phyloP scores from a whole-genome alignment of 2,888 invertebrate species.

The Agelastica alni region DNA sequence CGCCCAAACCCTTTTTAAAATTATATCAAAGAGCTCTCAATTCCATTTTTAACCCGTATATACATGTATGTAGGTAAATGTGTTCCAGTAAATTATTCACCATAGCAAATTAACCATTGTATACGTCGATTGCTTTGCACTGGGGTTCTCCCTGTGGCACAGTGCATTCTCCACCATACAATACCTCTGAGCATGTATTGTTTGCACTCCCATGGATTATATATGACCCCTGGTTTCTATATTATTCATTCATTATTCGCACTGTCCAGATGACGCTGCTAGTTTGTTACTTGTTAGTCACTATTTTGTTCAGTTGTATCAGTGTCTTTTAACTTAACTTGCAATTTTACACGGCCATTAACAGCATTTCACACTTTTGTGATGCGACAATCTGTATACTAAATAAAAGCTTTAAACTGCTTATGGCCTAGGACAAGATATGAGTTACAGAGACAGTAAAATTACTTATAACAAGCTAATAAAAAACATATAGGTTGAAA shows the following conservation, averaged over 20 bases:
- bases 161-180: conserved; percentile 50
- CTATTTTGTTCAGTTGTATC: too few species aligned
- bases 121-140: conserved; percentile 51
- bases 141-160: conserved; percentile 49
- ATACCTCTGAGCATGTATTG: conserved; percentile 51
- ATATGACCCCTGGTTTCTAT: conserved; percentile 48
- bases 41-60: background rate
- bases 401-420: too few species aligned
- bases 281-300: conserved; percentile 18
- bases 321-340: too few species aligned
- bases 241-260: conserved; percentile 47
- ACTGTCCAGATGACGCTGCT: conserved; percentile 44
- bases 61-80: conserved; percentile 42
- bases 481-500: too few species aligned
- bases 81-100: conserved; percentile 50
- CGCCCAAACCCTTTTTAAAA: too few species aligned
- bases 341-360: too few species aligned
- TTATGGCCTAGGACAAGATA: too few species aligned
- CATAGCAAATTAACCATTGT: conserved; percentile 51
- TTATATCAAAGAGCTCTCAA: background rate
- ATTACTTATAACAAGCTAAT: too few species aligned
- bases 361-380: too few species aligned
- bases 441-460: too few species aligned
- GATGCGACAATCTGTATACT: too few species aligned
- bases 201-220: conserved; percentile 48